Evolutionary conservation across 1,140 invertebrate species (phyloP).

Genomic region (Cyclina sinensis): DNA sequence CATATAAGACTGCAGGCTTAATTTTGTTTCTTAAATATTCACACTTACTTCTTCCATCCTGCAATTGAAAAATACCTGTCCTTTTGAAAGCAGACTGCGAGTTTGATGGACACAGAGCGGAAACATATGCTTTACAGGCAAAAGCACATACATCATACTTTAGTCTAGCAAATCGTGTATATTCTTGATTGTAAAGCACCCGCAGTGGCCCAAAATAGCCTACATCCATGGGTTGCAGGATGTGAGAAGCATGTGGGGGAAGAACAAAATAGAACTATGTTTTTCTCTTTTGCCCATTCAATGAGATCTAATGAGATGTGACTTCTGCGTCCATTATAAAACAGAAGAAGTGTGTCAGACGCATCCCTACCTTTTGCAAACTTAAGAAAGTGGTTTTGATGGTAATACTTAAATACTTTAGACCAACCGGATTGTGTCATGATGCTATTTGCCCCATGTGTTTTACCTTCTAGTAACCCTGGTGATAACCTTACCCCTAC

Average conservation of each 20-base stretch:
- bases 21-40: no score
- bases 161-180: neutral
- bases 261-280: neutral
- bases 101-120: neutral
- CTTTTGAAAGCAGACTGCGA: neutral
- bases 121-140: neutral
- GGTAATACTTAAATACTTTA: neutral
- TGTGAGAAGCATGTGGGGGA: conserved; percentile 35
- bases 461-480: conserved; percentile 11
- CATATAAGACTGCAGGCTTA: no score
- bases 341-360: neutral
- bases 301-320: neutral
- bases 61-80: neutral
- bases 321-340: neutral
- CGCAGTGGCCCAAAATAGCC: neutral
- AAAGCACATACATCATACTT: neutral
- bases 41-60: no score
- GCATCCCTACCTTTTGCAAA: neutral
- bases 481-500: conserved; percentile 16
- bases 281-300: neutral
- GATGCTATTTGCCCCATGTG: neutral
- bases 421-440: neutral
- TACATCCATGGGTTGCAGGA: neutral
- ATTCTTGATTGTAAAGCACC: neutral
- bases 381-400: neutral